Percentiles rank a stretch among this genome's conserved stretches.
phyloP scores from a whole-genome alignment of 2,888 invertebrate genomes.

The Apocheima hispidaria region DNA sequence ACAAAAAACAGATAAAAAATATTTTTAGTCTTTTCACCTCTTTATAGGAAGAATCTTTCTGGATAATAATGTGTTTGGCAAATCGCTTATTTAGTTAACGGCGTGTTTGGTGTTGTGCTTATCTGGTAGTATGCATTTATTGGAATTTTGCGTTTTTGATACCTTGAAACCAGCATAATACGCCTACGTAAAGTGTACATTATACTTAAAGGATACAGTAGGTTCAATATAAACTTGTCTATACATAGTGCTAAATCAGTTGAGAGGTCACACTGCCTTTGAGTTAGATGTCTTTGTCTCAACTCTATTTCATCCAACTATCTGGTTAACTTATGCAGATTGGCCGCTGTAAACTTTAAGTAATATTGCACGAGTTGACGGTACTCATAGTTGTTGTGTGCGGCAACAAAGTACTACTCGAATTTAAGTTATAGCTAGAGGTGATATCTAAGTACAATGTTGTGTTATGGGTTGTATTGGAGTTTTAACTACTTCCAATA shows the following conservation, averaged over 20 bases:
- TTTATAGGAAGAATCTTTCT: no score
- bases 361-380: constrained; percentile 36
- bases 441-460: constrained; percentile 3
- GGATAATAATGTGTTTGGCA: no score
- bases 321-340: constrained; percentile 51
- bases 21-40: no score
- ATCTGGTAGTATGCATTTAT: no score
- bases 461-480: background rate
- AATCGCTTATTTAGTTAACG: no score
- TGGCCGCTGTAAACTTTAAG: constrained; percentile 34
- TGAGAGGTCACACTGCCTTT: background rate
- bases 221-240: background rate
- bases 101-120: no score
- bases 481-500: background rate
- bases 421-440: constrained; percentile 13
- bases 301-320: constrained; percentile 37
- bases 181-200: no score
- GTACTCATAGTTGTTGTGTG: constrained; percentile 11
- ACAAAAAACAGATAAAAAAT: no score
- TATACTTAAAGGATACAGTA: background rate
- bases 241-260: background rate
- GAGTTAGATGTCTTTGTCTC: constrained; percentile 21
- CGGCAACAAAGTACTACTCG: constrained; percentile 18
- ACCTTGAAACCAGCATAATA: no score
- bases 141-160: no score